Conservation (phyloP, 2,113 vertebrate species). For the Synchiropus splendidus region DNA sequence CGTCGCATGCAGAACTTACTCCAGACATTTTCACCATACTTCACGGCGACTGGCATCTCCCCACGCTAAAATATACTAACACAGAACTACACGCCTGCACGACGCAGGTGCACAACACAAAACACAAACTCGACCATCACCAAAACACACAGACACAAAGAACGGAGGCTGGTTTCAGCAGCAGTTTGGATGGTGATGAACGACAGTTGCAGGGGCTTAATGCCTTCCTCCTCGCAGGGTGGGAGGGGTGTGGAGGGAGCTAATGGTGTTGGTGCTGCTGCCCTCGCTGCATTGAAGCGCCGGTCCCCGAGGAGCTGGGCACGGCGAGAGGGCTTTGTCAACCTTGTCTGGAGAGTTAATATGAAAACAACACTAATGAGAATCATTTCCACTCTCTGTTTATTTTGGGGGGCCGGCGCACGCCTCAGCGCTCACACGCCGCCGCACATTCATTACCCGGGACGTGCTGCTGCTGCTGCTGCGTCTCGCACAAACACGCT, state of each 20-base stretch:
- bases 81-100: not conserved
- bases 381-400: slow-evolving; percentile 68
- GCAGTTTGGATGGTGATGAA: slow-evolving; percentile 53
- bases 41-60: too few relatives aligned
- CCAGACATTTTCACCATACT: too few relatives aligned
- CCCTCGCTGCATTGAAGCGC: slow-evolving; percentile 58
- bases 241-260: slow-evolving; percentile 49
- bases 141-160: slow-evolving; percentile 9
- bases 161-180: slow-evolving; percentile 51
- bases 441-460: slow-evolving; percentile 67
- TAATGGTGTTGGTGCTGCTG: slow-evolving; percentile 60
- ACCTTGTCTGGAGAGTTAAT: slow-evolving; percentile 67
- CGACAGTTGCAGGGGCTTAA: slow-evolving; percentile 56
- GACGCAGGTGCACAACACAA: not conserved
- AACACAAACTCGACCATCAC: not conserved
- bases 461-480: slow-evolving; percentile 62
- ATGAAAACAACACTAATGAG: slow-evolving; percentile 72
- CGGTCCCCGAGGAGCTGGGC: slow-evolving; percentile 57
- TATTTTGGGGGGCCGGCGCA: slow-evolving; percentile 56
- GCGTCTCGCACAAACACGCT: slow-evolving; percentile 62
- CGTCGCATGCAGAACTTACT: too few relatives aligned
- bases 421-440: slow-evolving; percentile 64
- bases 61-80: not conserved
- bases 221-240: slow-evolving; percentile 41
- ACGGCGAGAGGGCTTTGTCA: slow-evolving; percentile 62